Conservation (phyloP, 2,797 vertebrate genomes). For the Sebastes diaconus region DNA sequence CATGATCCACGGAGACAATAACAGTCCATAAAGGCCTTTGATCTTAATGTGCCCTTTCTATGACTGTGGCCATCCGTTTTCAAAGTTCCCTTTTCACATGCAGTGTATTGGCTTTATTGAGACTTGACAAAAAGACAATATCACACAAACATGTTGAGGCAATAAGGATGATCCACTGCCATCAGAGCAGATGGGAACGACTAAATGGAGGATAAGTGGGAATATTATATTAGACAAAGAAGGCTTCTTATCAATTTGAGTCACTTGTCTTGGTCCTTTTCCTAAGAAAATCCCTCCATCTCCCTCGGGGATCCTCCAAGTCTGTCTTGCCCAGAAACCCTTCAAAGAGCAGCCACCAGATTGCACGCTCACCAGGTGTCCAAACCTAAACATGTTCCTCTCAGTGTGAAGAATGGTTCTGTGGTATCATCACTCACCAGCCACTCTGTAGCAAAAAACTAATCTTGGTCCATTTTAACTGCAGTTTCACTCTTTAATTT, state of each 20-base stretch:
- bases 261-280: constrained; percentile 7
- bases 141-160: constrained; percentile 24
- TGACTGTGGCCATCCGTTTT: constrained; percentile 36
- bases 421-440: not conserved
- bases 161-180: constrained; percentile 11
- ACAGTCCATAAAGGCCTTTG: constrained; percentile 45
- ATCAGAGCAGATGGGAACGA: constrained; percentile 17
- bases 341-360: not conserved
- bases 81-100: constrained; percentile 25
- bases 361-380: not conserved
- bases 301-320: not conserved
- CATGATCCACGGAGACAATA: constrained; percentile 52
- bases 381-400: not conserved
- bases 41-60: constrained; percentile 46
- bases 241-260: constrained; percentile 13
- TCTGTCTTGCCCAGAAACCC: not conserved
- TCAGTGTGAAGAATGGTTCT: not conserved
- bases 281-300: not conserved
- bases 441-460: not conserved
- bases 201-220: constrained; percentile 7
- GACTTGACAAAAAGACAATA: constrained; percentile 36
- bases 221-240: not conserved
- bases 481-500: not conserved
- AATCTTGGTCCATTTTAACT: not conserved
- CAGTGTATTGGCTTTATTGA: constrained; percentile 13